Base-by-base conservation (phyloP, 2,113 vertebrate genomes). In the Fulmarus glacialis region DNA sequence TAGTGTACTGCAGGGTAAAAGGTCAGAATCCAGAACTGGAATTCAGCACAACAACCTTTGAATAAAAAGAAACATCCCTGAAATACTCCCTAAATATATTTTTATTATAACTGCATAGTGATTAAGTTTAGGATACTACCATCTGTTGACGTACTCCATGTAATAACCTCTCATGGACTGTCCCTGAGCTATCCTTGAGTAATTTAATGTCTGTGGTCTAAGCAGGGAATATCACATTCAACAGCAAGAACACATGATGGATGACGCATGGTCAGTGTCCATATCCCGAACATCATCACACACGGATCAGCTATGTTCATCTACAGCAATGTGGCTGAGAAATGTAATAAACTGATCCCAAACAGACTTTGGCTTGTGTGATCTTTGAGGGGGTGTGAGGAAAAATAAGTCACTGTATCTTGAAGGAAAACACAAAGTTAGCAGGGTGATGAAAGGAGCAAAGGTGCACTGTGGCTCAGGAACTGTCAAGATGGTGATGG, bases 341-440 rank as follows among this genome's bases (percentile, higher is more conserved):
- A 88, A 63, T n/a, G 24, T 75, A 79, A 68, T 38, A 72, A 92
- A 30, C 4, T 48, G 47, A 86, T 83, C 17, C n/a, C 71, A 82
- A 87, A 43, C 22, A 89, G 40, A 22, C 23, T 91, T 59, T 58
- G 47, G 15, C 43, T 93, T 90, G 43, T 89, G 70, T 82, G 62
- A 85, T 87, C 80, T 91, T 87, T 90, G 56, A 79, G 79, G 22
- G 48, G 30, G 12, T 96, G 63, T 50, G 19, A 90, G 38, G 32
- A 52, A 87, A 94, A 87, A 32, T 50, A 59, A 67, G 78, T 67
- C 90, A 87, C 63, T 84, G 40, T 59, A 82, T 95, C 91, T 93
- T 83, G 53, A 90, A 95, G 70, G 80, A 97, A 97, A 95, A 55
- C 38, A 90, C 42, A 67, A 91, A 94, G 50, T 95, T 90, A 96